Percentiles rank a stretch among this genome's conserved stretches.
These are phyloP conservation scores for Porites divaricata DNA, from an alignment of 92 coral and sea anemone species.

Conservation along the genomic window DNA sequence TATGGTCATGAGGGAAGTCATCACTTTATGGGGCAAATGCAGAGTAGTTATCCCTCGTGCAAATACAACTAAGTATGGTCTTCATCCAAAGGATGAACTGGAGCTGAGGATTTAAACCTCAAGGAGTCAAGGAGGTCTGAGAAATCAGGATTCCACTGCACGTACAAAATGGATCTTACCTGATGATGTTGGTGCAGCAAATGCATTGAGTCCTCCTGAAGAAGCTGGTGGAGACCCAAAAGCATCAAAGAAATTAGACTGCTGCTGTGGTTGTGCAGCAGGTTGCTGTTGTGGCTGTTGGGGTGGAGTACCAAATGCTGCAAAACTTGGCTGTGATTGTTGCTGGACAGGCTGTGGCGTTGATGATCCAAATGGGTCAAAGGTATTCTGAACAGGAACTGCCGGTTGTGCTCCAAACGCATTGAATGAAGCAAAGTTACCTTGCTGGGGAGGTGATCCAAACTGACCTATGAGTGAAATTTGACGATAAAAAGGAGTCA, in stretches of 20 bases:
- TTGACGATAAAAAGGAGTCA: neutral
- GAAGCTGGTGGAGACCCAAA: conserved; percentile 71
- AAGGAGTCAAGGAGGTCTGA: neutral
- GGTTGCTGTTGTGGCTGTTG: conserved; percentile 57
- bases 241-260: conserved; percentile 74
- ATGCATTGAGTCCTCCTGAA: conserved; percentile 78
- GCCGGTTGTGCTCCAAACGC: conserved; percentile 69
- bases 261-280: conserved; percentile 62
- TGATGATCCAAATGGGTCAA: conserved; percentile 85
- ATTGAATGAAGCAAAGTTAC: conserved; percentile 74
- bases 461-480: conserved; percentile 35
- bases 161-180: conserved; percentile 14
- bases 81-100: too few relatives aligned
- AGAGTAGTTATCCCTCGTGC: too few relatives aligned
- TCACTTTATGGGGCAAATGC: too few relatives aligned
- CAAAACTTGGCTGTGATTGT: conserved; percentile 83
- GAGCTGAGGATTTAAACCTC: too few relatives aligned
- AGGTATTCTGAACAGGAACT: conserved; percentile 45
- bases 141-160: neutral
- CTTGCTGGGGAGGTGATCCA: conserved; percentile 56
- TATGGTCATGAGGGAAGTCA: too few relatives aligned
- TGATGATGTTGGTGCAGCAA: conserved; percentile 77
- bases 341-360: conserved; percentile 69
- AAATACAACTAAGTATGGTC: too few relatives aligned
- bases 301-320: conserved; percentile 85